Evolutionary conservation across 2,888 invertebrate species (phyloP).

Genomic region (Doris montereyensis): DNA sequence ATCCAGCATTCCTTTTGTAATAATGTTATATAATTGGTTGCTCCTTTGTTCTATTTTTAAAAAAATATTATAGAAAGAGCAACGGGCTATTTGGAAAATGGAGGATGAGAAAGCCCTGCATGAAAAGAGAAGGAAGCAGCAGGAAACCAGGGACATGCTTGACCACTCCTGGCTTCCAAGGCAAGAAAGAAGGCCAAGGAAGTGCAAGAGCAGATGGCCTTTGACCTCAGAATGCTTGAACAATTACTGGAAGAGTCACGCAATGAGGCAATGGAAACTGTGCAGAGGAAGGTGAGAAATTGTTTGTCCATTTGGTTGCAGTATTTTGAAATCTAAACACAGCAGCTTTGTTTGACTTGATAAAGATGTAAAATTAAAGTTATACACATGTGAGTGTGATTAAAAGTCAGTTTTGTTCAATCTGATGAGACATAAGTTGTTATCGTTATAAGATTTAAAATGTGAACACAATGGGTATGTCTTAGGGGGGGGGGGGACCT

Average conservation of each 20-base stretch:
- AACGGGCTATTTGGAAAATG: conserved; percentile 65
- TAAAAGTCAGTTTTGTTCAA: too few species aligned
- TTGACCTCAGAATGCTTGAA: conserved; percentile 72
- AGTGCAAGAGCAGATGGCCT: conserved; percentile 71
- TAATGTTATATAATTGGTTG: too few species aligned
- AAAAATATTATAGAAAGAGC: conserved; percentile 66
- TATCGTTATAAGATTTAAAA: too few species aligned
- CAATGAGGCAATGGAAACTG: conserved; percentile 69
- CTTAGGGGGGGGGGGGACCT: too few species aligned
- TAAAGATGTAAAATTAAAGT: too few species aligned
- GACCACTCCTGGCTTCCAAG: conserved; percentile 68
- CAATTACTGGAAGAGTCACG: conserved; percentile 69
- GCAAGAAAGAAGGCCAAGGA: conserved; percentile 69
- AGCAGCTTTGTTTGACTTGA: too few species aligned
- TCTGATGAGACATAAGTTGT: too few species aligned
- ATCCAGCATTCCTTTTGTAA: too few species aligned
- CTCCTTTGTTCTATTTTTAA: neutral
- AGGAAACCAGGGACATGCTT: conserved; percentile 65
- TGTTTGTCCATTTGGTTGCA: too few species aligned
- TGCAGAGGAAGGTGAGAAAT: conserved; percentile 72
- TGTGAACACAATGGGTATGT: too few species aligned
- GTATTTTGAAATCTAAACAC: too few species aligned
- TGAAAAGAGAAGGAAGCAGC: conserved; percentile 67
- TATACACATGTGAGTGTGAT: too few species aligned
- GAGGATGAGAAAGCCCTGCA: conserved; percentile 67